Base-by-base conservation (phyloP, 2,113 vertebrate genomes). In the Ophthalmolycus amberensis region DNA sequence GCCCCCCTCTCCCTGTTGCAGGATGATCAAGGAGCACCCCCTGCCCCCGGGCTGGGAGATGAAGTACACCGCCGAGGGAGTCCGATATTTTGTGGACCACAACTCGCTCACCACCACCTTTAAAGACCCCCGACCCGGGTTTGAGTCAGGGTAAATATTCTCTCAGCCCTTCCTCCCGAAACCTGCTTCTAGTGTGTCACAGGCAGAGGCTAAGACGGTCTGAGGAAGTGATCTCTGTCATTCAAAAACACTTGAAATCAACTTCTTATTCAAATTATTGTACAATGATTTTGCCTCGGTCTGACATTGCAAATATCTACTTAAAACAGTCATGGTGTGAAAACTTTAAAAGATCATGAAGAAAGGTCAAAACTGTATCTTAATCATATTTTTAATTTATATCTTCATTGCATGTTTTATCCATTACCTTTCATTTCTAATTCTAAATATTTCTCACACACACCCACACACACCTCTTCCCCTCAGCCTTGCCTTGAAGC, bases 1-100 rank as follows among this genome's bases (percentile, higher is more conserved):
- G 90, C 88, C 92, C 88, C 88, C 92, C 88, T 91, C 89, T 92
- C 91, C 92, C 90, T 91, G 89, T 81, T 79, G 58, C 94, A 99
- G 98, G 94, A 98, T 99, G 98, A 97, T 99, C 94, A 98, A 99
- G 95, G 98, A 99, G 89, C 97, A 97, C 22, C 97, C 98, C 0
- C 91, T 99, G 93, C 98, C 98, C 0, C 97, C 98, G 0, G 98
- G 98, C 82, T 99, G 98, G 98, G 98, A 99, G 95, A 99, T 99
- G 98, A 99, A 99, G 89, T 99, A 99, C 92, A 99, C 98, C 3
- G 96, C 96, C 0, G 98, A 99, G 94, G 97, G 98, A 1, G 97
- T 99, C 78, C 95, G 97, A 67, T 99, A 99, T 94, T 99, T 99
- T 3, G 98, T 99, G 92, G 98, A 99, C 92, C 98, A 99, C 95